phyloP scores from a whole-genome alignment of 2,797 vertebrate genomes.

The Danio albolineatus region DNA sequence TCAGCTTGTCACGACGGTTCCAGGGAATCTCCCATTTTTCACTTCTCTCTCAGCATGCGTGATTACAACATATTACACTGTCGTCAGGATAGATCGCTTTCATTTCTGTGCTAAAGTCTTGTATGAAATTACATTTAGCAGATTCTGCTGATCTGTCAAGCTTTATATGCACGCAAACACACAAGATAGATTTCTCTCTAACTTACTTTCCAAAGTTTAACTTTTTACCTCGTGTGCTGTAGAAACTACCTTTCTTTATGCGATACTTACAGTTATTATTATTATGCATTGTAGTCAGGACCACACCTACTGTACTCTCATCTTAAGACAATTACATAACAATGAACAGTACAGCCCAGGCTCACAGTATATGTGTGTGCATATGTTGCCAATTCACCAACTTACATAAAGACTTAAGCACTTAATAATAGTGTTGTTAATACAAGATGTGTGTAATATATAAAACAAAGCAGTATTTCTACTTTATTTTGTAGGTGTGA shows the following conservation, averaged over 20 bases:
- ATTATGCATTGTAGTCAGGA: background rate
- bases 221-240: background rate
- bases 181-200: background rate
- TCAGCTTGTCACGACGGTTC: background rate
- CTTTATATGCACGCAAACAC: background rate
- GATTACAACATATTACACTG: slow-evolving; percentile 7
- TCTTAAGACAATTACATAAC: background rate
- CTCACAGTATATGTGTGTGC: background rate
- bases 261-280: background rate
- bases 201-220: background rate
- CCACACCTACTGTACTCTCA: slow-evolving; percentile 15
- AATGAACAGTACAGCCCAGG: background rate
- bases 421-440: background rate
- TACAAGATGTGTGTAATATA: background rate
- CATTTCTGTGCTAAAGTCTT: background rate
- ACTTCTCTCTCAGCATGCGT: background rate
- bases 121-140: slow-evolving; percentile 4
- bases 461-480: background rate
- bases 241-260: background rate
- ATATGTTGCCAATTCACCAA: slow-evolving; percentile 4
- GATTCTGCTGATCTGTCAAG: background rate
- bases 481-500: background rate
- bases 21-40: slow-evolving; percentile 14
- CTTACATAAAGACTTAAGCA: background rate
- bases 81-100: background rate